Percentiles rank a stretch among this genome's conserved stretches.
Evolutionary conservation across 2,113 vertebrate species (phyloP).

Genomic region (Lonchura striata): DNA sequence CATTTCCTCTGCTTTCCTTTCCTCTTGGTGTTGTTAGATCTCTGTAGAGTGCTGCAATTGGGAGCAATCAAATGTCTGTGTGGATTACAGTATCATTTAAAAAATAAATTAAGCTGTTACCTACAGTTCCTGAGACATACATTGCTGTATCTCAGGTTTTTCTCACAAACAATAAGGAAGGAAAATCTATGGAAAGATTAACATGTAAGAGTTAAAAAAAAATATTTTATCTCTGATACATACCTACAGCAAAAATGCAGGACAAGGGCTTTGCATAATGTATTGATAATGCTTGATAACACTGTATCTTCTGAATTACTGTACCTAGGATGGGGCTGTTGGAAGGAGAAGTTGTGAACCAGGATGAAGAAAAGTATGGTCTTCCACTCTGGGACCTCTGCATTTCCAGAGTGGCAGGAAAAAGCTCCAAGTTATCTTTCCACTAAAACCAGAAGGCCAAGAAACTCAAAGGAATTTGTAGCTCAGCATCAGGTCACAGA

Average conservation of each 20-base stretch:
- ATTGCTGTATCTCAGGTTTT: neutral
- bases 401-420: neutral
- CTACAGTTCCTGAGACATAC: neutral
- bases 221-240: neutral
- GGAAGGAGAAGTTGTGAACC: neutral
- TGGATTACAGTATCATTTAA: neutral
- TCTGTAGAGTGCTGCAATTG: accelerated
- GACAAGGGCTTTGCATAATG: neutral
- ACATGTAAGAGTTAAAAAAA: neutral
- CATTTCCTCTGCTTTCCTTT: neutral
- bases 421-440: neutral
- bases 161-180: neutral
- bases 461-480: neutral
- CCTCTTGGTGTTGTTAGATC: neutral
- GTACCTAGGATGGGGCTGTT: neutral
- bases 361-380: neutral
- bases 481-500: neutral
- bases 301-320: neutral
- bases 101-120: neutral
- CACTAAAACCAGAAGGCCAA: neutral
- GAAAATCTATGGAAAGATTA: neutral
- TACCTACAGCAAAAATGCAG: neutral
- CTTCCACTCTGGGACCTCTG: neutral
- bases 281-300: neutral
- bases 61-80: neutral